These are phyloP conservation scores for Paralichthys olivaceus DNA, from an alignment of 2,113 vertebrate species.

Conservation along the genomic window DNA sequence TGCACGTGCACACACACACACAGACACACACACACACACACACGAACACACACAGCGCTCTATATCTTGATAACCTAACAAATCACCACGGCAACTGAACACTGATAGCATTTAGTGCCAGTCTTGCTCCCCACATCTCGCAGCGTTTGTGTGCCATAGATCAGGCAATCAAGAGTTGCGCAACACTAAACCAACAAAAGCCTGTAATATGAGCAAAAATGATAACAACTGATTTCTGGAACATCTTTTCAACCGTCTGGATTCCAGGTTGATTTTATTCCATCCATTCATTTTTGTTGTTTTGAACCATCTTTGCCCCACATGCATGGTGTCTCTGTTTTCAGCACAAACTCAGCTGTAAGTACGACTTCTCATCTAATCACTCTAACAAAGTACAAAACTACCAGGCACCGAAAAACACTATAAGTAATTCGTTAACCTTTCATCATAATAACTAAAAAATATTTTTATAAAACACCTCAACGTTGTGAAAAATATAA, in stretches of 20 bases:
- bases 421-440: neutral
- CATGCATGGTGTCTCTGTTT: neutral
- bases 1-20: constrained; percentile 15
- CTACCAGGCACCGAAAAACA: neutral
- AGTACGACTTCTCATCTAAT: neutral
- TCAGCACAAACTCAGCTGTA: neutral
- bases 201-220: neutral
- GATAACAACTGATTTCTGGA: neutral
- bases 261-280: neutral
- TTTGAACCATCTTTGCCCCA: neutral
- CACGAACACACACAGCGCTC: constrained; percentile 24
- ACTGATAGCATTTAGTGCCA: constrained; percentile 48
- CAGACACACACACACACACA: constrained; percentile 1
- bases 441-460: neutral
- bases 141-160: constrained; percentile 10
- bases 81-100: constrained; percentile 78
- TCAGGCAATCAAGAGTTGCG: neutral
- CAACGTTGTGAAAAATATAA: neutral
- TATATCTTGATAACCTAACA: constrained; percentile 53
- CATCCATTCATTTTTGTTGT: neutral
- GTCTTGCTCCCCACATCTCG: constrained; percentile 14
- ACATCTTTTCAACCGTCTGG: neutral
- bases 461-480: neutral
- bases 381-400: neutral
- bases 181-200: neutral